A percentile compares a stretch with the other conserved stretches of the same genome.
phyloP scores from a whole-genome alignment of 2,113 vertebrate species.

The Amphilophus citrinellus region DNA sequence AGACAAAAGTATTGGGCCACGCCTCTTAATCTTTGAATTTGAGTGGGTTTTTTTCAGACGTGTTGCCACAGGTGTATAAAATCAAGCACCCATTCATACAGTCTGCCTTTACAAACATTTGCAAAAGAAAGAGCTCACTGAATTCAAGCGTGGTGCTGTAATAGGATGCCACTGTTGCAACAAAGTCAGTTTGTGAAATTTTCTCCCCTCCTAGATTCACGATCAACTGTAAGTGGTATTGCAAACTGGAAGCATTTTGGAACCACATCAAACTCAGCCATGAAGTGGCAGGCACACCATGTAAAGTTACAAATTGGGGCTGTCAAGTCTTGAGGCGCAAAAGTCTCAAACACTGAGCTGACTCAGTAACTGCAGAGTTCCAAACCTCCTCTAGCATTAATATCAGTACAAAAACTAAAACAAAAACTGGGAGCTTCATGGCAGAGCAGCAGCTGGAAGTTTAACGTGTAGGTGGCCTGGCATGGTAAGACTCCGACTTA shows the following conservation, averaged over 20 bases:
- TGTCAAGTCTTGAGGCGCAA: background rate
- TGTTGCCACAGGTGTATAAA: background rate
- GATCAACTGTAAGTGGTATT: background rate
- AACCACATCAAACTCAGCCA: background rate
- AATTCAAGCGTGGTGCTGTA: background rate
- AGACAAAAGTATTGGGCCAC: too few relatives aligned
- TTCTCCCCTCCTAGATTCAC: background rate
- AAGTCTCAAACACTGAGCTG: background rate
- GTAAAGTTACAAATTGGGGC: background rate
- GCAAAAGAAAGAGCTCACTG: background rate
- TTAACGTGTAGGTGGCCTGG: background rate
- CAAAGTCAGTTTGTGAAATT: background rate
- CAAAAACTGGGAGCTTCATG: background rate
- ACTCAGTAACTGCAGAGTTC: background rate
- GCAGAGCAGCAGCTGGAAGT: background rate
- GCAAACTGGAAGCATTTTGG: background rate
- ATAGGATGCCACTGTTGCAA: background rate
- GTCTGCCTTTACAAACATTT: background rate
- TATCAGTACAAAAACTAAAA: background rate
- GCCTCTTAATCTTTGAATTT: background rate
- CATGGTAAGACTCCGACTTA: background rate
- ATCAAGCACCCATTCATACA: background rate
- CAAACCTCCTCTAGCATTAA: background rate
- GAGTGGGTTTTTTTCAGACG: background rate
- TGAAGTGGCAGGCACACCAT: background rate